Percentiles rank a stretch among this genome's conserved stretches.
phyloP scores from a whole-genome alignment of 2,888 invertebrate species.

The Limnephilus auricula region DNA sequence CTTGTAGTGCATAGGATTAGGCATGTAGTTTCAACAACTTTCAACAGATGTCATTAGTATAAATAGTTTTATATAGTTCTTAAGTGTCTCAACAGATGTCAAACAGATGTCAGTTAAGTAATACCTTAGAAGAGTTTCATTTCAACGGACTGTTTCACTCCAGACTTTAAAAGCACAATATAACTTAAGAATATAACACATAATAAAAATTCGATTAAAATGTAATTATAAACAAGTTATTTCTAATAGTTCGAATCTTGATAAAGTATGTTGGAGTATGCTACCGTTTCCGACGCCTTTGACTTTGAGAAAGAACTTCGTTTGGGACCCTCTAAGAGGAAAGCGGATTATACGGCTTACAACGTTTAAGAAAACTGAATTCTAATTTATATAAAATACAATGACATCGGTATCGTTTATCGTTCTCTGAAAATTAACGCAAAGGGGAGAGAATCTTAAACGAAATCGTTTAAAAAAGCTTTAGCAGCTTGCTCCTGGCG shows the following conservation, averaged over 20 bases:
- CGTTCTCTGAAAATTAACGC: not conserved
- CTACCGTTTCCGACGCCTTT: not conserved
- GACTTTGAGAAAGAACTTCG: not conserved
- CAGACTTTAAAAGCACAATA: not conserved
- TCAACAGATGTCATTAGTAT: no score
- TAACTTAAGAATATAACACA: no score
- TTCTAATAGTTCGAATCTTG: not conserved
- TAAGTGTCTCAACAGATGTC: no score
- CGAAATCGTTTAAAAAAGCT: not conserved
- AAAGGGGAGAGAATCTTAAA: not conserved
- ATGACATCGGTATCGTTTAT: conserved; percentile 2
- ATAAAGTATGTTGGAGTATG: not conserved
- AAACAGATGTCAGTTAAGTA: no score
- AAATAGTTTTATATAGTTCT: no score
- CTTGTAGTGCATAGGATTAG: no score
- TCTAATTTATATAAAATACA: not conserved
- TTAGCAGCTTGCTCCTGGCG: not conserved
- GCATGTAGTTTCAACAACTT: no score
- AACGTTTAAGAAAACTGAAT: not conserved
- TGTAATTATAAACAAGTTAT: not conserved
- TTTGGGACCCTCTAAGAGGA: not conserved
- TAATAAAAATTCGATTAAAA: not conserved
- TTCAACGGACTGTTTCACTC: no score
- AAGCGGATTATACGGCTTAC: not conserved
- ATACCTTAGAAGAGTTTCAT: no score